Conservation (phyloP, 2,113 vertebrate species). For the Bungarus multicinctus region DNA sequence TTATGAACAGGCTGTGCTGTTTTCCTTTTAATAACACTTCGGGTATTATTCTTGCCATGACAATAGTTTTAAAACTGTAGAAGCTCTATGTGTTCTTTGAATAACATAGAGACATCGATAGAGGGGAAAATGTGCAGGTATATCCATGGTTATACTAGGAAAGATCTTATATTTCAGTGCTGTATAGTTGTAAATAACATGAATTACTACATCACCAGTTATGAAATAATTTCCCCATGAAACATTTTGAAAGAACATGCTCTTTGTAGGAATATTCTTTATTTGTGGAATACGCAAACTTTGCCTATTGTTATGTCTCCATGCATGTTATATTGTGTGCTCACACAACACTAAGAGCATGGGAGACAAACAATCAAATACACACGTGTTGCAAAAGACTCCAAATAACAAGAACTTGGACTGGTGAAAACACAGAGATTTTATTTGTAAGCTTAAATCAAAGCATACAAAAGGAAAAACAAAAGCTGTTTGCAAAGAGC, state of each 20-base stretch:
- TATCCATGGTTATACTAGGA: not conserved
- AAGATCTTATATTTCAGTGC: not conserved
- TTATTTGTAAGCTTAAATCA: too few relatives aligned
- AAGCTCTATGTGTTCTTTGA: not conserved
- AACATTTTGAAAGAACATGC: not conserved
- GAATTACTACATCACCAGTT: not conserved
- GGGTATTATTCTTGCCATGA: not conserved
- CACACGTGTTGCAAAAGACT: too few relatives aligned
- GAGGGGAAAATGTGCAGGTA: not conserved
- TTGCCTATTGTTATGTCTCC: too few relatives aligned
- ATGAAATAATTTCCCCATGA: not conserved
- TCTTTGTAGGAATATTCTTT: not conserved
- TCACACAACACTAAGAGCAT: too few relatives aligned
- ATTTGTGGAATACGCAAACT: too few relatives aligned
- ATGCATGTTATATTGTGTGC: too few relatives aligned
- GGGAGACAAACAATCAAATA: too few relatives aligned
- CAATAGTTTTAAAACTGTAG: not conserved
- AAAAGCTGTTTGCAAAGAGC: too few relatives aligned
- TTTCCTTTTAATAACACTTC: not conserved
- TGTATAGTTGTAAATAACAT: not conserved
- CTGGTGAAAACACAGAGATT: too few relatives aligned
- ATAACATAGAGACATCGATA: not conserved
- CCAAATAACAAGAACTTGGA: too few relatives aligned
- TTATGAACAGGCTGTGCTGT: not conserved
- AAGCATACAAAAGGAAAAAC: too few relatives aligned